These are phyloP conservation scores for Amaurobius ferox DNA, from an alignment of 2,888 invertebrate species.

Conservation along the genomic window DNA sequence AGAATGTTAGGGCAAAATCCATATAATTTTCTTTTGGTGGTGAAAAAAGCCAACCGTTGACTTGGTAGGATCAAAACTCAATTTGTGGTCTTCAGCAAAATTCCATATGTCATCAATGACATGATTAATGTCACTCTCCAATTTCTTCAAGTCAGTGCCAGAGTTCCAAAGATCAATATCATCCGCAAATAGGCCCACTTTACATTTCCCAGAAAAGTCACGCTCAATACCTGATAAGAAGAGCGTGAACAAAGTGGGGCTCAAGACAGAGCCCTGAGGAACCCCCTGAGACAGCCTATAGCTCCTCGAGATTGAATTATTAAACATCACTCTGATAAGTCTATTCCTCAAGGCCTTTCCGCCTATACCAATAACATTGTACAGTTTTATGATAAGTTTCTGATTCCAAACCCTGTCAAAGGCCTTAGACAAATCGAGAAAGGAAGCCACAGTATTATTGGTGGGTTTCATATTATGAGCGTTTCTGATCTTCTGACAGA, in stretches of 20 bases:
- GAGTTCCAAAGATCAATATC: constrained; percentile 11
- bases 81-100: background rate
- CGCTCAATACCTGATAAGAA: background rate
- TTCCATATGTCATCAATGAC: background rate
- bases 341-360: background rate
- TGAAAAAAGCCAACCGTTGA: background rate
- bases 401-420: constrained; percentile 14
- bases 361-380: background rate
- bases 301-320: background rate
- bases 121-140: background rate
- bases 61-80: background rate
- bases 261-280: constrained; percentile 4
- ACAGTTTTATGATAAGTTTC: constrained; percentile 17
- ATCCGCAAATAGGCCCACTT: background rate
- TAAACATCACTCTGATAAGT: background rate
- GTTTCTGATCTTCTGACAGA: constrained; percentile 7
- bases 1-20: background rate
- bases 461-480: background rate
- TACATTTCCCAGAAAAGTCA: background rate
- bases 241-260: background rate
- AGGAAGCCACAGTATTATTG: background rate
- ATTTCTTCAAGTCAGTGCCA: background rate
- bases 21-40: background rate
- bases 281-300: background rate
- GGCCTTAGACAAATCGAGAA: no score